Conservation (phyloP, 2,113 vertebrate species). For the Tapirus terrestris region DNA sequence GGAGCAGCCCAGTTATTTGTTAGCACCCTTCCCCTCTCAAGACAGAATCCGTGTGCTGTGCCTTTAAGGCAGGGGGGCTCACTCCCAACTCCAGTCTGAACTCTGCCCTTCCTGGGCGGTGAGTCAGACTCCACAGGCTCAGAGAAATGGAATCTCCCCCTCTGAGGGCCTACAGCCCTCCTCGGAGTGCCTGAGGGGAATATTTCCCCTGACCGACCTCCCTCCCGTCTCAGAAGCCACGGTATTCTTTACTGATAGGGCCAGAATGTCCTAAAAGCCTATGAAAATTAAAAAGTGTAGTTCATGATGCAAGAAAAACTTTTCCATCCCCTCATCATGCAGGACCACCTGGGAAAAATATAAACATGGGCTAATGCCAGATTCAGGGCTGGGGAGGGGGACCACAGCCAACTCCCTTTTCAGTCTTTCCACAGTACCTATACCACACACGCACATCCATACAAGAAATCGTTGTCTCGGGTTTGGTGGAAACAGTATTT, state of each 20-base stretch:
- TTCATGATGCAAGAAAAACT: neutral
- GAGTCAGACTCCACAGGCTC: conserved; percentile 59
- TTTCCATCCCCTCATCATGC: neutral
- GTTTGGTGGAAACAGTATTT: neutral
- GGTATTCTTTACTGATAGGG: neutral
- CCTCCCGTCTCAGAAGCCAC: neutral
- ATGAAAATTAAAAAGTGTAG: conserved; percentile 17
- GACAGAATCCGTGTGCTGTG: neutral
- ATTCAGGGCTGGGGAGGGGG: neutral
- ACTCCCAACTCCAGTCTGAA: neutral
- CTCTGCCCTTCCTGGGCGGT: neutral
- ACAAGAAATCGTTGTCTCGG: neutral
- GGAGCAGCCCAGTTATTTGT: neutral
- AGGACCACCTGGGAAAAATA: neutral
- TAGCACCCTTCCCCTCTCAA: neutral
- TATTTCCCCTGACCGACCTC: neutral
- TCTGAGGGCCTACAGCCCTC: neutral
- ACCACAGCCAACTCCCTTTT: neutral
- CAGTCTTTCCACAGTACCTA: neutral
- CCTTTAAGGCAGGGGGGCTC: conserved; percentile 63
- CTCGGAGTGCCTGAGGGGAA: neutral
- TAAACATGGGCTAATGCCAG: neutral
- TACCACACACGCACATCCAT: neutral
- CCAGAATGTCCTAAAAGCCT: neutral
- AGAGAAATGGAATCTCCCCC: conserved; percentile 60